Evolutionary conservation across 2,113 vertebrate genomes (phyloP).

Genomic region (Sander vitreus): DNA sequence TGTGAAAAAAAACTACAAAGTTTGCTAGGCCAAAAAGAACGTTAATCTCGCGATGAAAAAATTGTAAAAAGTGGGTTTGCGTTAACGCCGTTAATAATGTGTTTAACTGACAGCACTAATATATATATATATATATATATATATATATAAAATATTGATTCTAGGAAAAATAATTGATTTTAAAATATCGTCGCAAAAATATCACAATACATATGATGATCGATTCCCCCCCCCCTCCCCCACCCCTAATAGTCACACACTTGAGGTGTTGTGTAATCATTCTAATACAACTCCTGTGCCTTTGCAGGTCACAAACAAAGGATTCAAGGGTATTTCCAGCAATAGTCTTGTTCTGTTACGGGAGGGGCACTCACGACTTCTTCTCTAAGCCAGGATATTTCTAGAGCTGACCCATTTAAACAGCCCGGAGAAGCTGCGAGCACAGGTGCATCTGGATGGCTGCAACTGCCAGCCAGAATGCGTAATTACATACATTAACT

Average conservation of each 20-base stretch:
- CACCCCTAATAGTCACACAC: background rate
- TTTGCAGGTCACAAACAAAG: conserved; percentile 52
- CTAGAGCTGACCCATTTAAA: conserved; percentile 81
- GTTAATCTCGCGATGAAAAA: no score
- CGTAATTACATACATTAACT: conserved; percentile 54
- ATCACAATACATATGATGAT: no score
- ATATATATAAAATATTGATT: no score
- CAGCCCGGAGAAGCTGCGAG: conserved; percentile 53
- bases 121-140: no score
- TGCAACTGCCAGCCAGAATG: conserved; percentile 36
- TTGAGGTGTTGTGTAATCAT: conserved; percentile 27
- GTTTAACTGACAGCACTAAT: no score
- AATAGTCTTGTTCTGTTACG: conserved; percentile 37
- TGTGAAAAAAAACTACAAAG: no score
- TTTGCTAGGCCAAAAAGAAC: no score
- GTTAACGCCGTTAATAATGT: no score
- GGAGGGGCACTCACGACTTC: conserved; percentile 46
- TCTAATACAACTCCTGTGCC: conserved; percentile 53
- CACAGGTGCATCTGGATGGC: conserved; percentile 72
- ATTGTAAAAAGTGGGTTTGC: no score
- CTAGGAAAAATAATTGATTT: no score
- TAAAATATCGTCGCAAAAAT: no score
- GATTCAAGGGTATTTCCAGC: conserved; percentile 37
- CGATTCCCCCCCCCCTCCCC: no score
- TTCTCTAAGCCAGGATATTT: conserved; percentile 76